phyloP scores from a whole-genome alignment of 2,888 invertebrate species.

The Nomada hirtipes region DNA sequence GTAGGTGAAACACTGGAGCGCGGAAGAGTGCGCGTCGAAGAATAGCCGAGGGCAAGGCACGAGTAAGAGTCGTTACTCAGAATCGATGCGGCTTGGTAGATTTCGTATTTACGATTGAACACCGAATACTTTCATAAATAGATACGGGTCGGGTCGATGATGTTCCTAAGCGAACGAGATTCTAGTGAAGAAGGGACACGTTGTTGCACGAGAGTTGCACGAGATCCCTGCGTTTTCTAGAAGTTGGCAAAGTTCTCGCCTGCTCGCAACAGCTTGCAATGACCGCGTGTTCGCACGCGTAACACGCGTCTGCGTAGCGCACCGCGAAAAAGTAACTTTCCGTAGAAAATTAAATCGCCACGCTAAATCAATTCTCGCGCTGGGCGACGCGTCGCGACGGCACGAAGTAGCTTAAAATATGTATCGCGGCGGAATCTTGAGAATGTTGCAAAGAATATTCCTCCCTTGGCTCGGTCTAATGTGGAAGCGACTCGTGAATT shows the following conservation, averaged over 20 bases:
- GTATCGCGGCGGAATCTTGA: slow-evolving; percentile 49
- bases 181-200: not conserved
- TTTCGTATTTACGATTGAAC: slow-evolving; percentile 5
- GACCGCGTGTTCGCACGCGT: not conserved
- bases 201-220: no score
- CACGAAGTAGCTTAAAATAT: slow-evolving; percentile 44
- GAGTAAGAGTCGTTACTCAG: not conserved
- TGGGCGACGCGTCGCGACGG: slow-evolving; percentile 2
- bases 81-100: not conserved
- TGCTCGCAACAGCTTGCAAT: not conserved
- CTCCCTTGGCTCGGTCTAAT: slow-evolving; percentile 38
- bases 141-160: not conserved
- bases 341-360: slow-evolving; percentile 40
- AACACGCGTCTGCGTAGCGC: not conserved
- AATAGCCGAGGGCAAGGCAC: slow-evolving; percentile 11
- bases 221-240: not conserved
- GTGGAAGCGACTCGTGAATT: slow-evolving; percentile 60
- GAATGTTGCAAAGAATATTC: slow-evolving; percentile 37
- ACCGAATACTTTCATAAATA: slow-evolving; percentile 3
- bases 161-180: slow-evolving; percentile 5
- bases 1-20: not conserved
- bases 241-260: not conserved
- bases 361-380: slow-evolving; percentile 53
- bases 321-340: slow-evolving; percentile 10
- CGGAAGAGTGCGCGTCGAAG: not conserved